Evolutionary conservation across 2,113 vertebrate species (phyloP).

Genomic region (Tiliqua scincoides): DNA sequence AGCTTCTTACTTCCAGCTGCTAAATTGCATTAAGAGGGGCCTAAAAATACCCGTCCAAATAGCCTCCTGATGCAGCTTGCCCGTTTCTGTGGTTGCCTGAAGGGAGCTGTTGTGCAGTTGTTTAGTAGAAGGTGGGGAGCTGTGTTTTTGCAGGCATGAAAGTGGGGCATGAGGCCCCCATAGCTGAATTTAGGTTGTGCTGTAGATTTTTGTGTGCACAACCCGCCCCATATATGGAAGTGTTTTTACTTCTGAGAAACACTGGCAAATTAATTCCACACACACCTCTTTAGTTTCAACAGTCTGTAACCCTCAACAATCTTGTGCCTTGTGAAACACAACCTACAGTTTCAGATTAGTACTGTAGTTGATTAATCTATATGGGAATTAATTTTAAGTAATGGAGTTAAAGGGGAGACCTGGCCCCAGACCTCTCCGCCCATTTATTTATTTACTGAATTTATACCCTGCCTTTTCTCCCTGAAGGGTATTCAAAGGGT

Average conservation of each 20-base stretch:
- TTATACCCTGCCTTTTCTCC: too few relatives aligned
- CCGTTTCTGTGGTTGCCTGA: neutral
- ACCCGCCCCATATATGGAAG: neutral
- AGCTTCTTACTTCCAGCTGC: constrained; percentile 50
- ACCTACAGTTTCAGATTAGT: neutral
- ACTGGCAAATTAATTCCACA: too few relatives aligned
- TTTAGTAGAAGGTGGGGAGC: constrained; percentile 41
- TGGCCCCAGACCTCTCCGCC: too few relatives aligned
- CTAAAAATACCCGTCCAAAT: constrained; percentile 52
- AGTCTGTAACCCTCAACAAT: neutral
- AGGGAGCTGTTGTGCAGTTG: neutral
- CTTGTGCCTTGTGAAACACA: neutral
- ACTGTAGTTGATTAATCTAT: neutral
- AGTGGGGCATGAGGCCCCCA: fast-evolving
- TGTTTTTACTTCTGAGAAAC: neutral
- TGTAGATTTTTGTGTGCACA: neutral
- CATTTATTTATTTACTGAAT: too few relatives aligned
- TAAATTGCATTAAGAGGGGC: constrained; percentile 43
- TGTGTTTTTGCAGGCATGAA: neutral
- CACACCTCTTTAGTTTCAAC: too few relatives aligned
- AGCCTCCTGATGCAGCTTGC: constrained; percentile 43
- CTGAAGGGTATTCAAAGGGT: too few relatives aligned
- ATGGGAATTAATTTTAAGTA: neutral
- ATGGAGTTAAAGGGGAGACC: too few relatives aligned
- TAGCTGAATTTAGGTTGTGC: fast-evolving